A percentile compares a stretch with the other conserved stretches of the same genome.
Conservation (phyloP, 64 coral and sea anemone genomes). For the Stylophora pistillata region DNA sequence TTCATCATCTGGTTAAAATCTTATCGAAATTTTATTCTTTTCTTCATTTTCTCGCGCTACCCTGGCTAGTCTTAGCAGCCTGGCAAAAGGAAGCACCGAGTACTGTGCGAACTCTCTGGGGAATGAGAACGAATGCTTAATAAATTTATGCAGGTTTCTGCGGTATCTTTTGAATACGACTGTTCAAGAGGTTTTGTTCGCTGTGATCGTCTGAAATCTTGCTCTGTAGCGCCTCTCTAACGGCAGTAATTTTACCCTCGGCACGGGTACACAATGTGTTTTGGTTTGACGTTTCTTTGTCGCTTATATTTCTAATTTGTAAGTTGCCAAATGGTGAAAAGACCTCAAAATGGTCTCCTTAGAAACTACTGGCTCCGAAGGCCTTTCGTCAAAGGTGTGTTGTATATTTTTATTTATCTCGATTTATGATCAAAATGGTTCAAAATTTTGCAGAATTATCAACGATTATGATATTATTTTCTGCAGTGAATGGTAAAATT, state of each 20-base stretch:
- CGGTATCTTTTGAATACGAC: slow-evolving; percentile 22
- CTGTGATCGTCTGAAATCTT: not conserved
- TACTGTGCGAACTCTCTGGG: not conserved
- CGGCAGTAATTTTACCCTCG: not conserved
- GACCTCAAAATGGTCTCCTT: not conserved
- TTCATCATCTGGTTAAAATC: too few species aligned
- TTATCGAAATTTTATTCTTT: too few species aligned
- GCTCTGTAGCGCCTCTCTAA: not conserved
- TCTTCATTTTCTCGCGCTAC: not conserved
- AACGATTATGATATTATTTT: not conserved
- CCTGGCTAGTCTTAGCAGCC: not conserved
- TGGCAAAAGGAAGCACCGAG: not conserved
- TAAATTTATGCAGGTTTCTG: slow-evolving; percentile 4
- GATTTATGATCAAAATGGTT: not conserved
- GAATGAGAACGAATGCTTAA: not conserved
- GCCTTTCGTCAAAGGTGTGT: slow-evolving; percentile 38
- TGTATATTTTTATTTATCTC: not conserved
- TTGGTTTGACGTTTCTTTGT: not conserved
- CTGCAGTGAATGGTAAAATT: too few species aligned
- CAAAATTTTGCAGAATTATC: not conserved
- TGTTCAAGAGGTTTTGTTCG: not conserved
- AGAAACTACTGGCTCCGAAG: slow-evolving; percentile 15
- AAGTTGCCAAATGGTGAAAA: slow-evolving; percentile 3
- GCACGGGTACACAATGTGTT: not conserved
- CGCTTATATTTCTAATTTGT: not conserved